phyloP scores from a whole-genome alignment of 2,113 vertebrate genomes.

The Neodontobutis hainanensis region DNA sequence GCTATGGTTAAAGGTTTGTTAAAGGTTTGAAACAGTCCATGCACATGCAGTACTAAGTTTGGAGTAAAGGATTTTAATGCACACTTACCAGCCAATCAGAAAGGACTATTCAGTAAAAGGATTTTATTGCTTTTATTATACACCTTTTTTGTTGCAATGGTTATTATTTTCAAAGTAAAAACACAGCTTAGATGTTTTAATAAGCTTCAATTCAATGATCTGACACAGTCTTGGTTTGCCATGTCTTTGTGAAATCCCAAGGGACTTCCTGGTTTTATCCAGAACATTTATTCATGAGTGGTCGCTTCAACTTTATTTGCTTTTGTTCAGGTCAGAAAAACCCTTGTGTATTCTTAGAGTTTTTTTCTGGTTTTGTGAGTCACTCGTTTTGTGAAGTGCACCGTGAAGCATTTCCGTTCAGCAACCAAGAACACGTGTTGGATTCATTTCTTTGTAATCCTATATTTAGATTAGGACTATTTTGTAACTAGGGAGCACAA shows the following conservation, averaged over 20 bases:
- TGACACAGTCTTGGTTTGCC: no score
- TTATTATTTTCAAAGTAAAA: no score
- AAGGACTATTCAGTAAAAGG: no score
- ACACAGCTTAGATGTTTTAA: no score
- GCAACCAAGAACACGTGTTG: slow-evolving; percentile 18
- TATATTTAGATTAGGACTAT: neutral
- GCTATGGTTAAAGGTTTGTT: no score
- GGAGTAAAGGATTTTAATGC: no score
- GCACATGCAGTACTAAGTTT: no score
- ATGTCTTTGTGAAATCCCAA: neutral
- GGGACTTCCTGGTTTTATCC: neutral
- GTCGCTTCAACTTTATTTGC: neutral
- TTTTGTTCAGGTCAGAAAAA: neutral
- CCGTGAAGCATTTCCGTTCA: slow-evolving; percentile 22
- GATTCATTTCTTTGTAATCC: neutral
- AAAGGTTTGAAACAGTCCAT: no score
- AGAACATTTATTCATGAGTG: neutral
- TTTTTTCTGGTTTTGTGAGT: slow-evolving; percentile 29
- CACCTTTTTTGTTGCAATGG: no score
- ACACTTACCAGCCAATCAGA: no score
- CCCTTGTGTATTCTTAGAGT: neutral
- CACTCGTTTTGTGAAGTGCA: slow-evolving; percentile 7
- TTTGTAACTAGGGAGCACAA: neutral
- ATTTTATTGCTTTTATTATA: no score
- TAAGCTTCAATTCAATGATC: no score